phyloP scores from a whole-genome alignment of 2,888 invertebrate species.

The Gasteruption jaculator region DNA sequence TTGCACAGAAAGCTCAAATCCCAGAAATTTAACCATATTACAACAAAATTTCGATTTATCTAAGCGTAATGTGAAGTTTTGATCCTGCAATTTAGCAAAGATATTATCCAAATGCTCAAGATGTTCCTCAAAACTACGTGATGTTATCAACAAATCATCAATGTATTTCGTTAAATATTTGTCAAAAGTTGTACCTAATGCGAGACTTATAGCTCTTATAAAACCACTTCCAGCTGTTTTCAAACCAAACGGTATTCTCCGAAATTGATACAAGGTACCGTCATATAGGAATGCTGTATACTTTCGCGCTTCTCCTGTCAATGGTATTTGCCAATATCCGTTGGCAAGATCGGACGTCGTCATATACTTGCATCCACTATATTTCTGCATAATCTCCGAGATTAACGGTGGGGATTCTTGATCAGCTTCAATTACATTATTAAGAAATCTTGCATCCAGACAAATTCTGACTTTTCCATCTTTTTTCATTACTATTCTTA shows the following conservation, averaged over 20 bases:
- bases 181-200: constrained; percentile 27
- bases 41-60: constrained; percentile 25
- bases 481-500: constrained; percentile 31
- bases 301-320: constrained; percentile 14
- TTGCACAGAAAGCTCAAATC: constrained; percentile 11
- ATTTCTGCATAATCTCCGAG: constrained; percentile 20
- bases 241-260: constrained; percentile 34
- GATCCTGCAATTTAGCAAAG: constrained; percentile 18
- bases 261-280: constrained; percentile 27
- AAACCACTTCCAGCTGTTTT: constrained; percentile 27
- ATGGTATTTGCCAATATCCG: constrained; percentile 27
- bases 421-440: constrained; percentile 29
- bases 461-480: constrained; percentile 32
- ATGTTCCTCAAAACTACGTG: constrained; percentile 24
- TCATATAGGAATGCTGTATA: constrained; percentile 28
- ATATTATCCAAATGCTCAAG: constrained; percentile 22
- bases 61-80: constrained; percentile 26
- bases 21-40: constrained; percentile 19
- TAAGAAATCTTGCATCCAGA: constrained; percentile 33
- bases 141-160: constrained; percentile 34
- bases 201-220: constrained; percentile 20
- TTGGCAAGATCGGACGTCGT: constrained; percentile 20
- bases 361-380: constrained; percentile 19
- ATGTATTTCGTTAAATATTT: constrained; percentile 30
- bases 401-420: constrained; percentile 21